Evolutionary conservation across 2,113 vertebrate genomes (phyloP).

Genomic region (Hippocampus guttulatus): DNA sequence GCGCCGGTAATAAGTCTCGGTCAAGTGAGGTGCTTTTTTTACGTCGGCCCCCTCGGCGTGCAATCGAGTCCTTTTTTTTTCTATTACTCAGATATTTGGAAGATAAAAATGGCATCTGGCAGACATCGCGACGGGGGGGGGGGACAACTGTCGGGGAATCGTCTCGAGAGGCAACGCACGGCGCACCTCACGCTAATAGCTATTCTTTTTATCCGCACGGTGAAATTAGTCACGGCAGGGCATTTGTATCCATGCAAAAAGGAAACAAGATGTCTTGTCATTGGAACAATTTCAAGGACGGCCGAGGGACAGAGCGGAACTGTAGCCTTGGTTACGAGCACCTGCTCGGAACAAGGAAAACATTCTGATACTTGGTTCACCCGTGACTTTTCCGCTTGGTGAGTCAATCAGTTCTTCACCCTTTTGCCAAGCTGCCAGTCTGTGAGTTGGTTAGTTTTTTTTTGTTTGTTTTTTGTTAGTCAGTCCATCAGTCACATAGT

Average conservation of each 20-base stretch:
- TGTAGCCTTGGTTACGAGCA: not conserved
- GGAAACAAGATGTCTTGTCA: conserved; percentile 23
- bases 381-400: not conserved
- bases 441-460: not conserved
- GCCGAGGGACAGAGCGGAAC: not conserved
- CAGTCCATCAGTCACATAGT: not conserved
- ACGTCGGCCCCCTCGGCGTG: conserved; percentile 39
- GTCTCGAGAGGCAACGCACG: not conserved
- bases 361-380: not conserved
- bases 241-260: conserved; percentile 19
- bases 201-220: conserved; percentile 15
- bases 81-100: conserved; percentile 56
- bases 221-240: conserved; percentile 29
- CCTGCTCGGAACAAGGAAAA: not conserved
- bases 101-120: conserved; percentile 50
- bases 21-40: conserved; percentile 57
- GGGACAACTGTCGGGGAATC: conserved; percentile 40
- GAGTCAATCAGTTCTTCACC: not conserved
- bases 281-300: conserved; percentile 17
- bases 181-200: not conserved
- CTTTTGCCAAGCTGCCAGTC: not conserved
- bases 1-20: conserved; percentile 62
- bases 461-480: not conserved
- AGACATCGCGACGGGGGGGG: conserved; percentile 7
- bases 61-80: conserved; percentile 51